Evolutionary conservation across 2,888 invertebrate genomes (phyloP), one percentile per base, ranked within the genome.

Genomic region (Rhaphigaster nebulosa): DNA sequence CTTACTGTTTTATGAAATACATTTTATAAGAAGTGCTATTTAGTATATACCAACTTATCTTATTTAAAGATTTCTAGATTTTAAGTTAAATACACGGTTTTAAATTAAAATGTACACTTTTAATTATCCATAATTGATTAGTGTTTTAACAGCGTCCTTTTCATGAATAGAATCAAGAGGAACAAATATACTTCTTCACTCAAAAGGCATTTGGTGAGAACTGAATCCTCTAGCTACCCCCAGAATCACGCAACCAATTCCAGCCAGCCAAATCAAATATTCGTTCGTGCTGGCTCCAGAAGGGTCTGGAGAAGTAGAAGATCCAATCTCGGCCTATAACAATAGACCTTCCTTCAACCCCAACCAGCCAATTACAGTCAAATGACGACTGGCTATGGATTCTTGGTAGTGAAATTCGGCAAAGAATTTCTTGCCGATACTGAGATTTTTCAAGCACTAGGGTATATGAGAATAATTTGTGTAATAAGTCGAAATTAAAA

Each of bases 291-390:
- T 76, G 70, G 70, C 70, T 76, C 70, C 70, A 76, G 70, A 76
- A 76, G 38, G 70, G 15, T 38, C 70, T 20, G 70, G 70, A 76
- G 70, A 34, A 76, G 70, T 76, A 84, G 45, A 41, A 84, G 84
- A 84, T 84, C 45, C 84, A 84, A 84, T 84, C 84, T 84, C 84
- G 84, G 34, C 45, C 84, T 84, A 84, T 84, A 50, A 84, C 84
- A 84, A 84, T 84, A 84, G 84, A n/a, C 84, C 84, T 84, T 84
- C 84, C 45, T 84, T 13, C 84, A n/a, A 45, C 84, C 84, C n/a
- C 45, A 45, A 45, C 84, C 84, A 45, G 26, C 84, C 84, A 84
- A 84, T 84, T 84, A 84, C 45, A 13, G 26, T 13, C 84, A 45
- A 84, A 50, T 84, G 84, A 50, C 84, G 84, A 20, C 45, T 41